Evolutionary conservation across 2,888 invertebrate genomes (phyloP).

Genomic region (Panzeria rudis): DNA sequence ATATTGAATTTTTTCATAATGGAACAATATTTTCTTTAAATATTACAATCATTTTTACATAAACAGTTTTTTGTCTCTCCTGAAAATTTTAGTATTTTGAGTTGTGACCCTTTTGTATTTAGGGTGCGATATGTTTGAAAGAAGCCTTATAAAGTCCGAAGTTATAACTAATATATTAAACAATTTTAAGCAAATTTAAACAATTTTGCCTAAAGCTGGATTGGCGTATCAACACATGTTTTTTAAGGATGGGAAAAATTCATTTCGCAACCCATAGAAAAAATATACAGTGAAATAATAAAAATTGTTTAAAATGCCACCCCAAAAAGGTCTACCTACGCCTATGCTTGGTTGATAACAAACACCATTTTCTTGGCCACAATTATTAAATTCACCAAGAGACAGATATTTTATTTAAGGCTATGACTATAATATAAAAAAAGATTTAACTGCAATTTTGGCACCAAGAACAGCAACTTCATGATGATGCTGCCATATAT

Average conservation of each 20-base stretch:
- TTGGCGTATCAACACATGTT: not conserved
- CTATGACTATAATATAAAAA: not conserved
- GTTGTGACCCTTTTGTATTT: too few relatives aligned
- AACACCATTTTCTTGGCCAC: not conserved
- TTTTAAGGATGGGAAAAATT: too few relatives aligned
- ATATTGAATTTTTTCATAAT: too few relatives aligned
- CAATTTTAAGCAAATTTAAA: too few relatives aligned
- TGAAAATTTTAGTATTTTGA: too few relatives aligned
- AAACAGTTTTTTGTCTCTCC: too few relatives aligned
- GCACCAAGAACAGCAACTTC: not conserved
- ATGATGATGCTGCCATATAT: conserved; percentile 2
- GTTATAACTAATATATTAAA: too few relatives aligned
- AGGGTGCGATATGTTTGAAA: too few relatives aligned
- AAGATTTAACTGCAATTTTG: not conserved
- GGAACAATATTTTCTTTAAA: too few relatives aligned
- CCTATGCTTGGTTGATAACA: not conserved
- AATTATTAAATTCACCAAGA: conserved; percentile 42
- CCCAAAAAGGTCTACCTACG: not conserved
- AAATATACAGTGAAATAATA: not conserved
- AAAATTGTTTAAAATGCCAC: too few relatives aligned
- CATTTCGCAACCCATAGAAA: too few relatives aligned
- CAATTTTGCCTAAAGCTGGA: not conserved
- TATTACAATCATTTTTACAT: too few relatives aligned
- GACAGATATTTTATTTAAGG: conserved; percentile 27
- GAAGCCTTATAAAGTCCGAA: conserved; percentile 24